These are phyloP conservation scores for Sialis lutaria DNA, from an alignment of 2,888 invertebrate genomes.

Conservation along the genomic window DNA sequence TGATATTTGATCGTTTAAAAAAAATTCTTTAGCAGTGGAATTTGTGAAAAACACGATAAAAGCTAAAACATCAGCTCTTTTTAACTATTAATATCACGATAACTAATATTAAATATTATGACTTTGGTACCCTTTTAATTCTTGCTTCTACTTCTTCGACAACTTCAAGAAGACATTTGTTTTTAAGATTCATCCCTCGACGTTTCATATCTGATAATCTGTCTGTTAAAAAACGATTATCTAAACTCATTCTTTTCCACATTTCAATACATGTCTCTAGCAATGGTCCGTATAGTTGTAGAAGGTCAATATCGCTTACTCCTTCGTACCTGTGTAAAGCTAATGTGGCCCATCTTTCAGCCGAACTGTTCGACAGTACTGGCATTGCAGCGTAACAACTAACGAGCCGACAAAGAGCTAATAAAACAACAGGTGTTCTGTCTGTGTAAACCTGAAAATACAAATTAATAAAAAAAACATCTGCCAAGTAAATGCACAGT, in stretches of 20 bases:
- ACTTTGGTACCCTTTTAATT: slow-evolving; percentile 4
- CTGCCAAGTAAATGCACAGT: no score
- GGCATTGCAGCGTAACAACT: slow-evolving; percentile 32
- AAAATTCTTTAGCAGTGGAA: no score
- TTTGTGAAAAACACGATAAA: no score
- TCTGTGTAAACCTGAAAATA: slow-evolving; percentile 40
- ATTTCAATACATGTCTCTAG: slow-evolving; percentile 47
- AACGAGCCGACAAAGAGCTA: slow-evolving; percentile 50
- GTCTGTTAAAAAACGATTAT: slow-evolving; percentile 39
- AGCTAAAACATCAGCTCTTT: no score
- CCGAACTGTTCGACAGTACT: slow-evolving; percentile 35
- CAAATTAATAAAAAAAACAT: no score
- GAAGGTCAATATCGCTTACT: slow-evolving; percentile 50
- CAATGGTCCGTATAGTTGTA: slow-evolving; percentile 49
- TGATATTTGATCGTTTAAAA: no score
- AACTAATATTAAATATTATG: no score
- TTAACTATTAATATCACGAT: no score
- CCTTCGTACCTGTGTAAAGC: slow-evolving; percentile 53
- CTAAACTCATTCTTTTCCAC: slow-evolving; percentile 43
- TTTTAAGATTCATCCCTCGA: slow-evolving; percentile 46
- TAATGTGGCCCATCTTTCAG: slow-evolving; percentile 48
- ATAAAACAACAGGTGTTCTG: slow-evolving; percentile 45
- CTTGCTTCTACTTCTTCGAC: slow-evolving; percentile 34
- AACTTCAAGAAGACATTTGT: slow-evolving; percentile 42
- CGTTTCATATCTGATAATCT: slow-evolving; percentile 41